Base-by-base conservation (phyloP, 2,113 vertebrate genomes). In the Nothocercus julius region DNA sequence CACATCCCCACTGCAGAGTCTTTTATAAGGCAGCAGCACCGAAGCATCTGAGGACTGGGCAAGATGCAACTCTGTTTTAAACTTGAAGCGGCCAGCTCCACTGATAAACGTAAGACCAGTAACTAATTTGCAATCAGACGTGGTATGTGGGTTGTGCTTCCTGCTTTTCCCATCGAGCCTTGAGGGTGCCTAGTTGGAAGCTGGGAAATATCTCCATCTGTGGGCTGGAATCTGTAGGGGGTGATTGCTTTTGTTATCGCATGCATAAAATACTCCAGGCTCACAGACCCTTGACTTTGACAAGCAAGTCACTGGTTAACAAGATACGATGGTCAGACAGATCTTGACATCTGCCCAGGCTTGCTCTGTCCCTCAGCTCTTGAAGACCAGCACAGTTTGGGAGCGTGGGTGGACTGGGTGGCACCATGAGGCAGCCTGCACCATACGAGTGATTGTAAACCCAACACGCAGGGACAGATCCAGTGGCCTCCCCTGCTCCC, bases 191-290 rank as follows among this genome's bases (percentile, higher is more conserved):
- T n/a, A 36, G 22, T 11, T n/a, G 34, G 42, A 54, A 76, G 16
- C 28, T 73, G 44, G 67, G 53, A 78, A 90, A 66, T 22, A 19
- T 7, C 36, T 86, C 73, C 10, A 7, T 22, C 2, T 5, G 45
- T 5, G 42, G 34, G 10, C 34, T 89, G 32, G 62, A 80, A 40
- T 38, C 68, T 54, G 1, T 12, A 10, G 63, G 8, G 42, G 14
- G n/a, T n/a, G 8, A 42, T 47, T 40, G 44, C 4, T 64, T 90
- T 90, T 42, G 12, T 77, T 72, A 5, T 44, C 53, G 30, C 20
- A 53, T 2, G 1, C 45, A 74, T 15, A 51, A 11, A 38, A 36
- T 45, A 22, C 7, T 40, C 0, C 0, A 56, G 64, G 53, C 0
- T 1, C 0, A 0, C 1, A 10, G 13, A 19, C 17, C 30, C 53